phyloP scores from a whole-genome alignment of 2,113 vertebrate species.

The Spheniscus mendiculus region DNA sequence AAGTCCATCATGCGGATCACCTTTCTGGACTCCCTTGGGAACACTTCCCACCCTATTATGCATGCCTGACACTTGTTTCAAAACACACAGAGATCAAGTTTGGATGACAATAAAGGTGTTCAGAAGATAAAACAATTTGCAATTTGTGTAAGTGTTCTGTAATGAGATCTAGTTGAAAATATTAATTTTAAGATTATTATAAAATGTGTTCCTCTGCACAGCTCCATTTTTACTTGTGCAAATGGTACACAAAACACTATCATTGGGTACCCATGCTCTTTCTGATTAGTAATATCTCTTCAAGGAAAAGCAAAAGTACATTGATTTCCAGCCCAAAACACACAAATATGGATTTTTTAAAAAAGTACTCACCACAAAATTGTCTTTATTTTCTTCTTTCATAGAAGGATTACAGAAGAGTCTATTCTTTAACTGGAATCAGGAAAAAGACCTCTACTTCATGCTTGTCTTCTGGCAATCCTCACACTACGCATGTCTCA shows the following conservation, averaged over 20 bases:
- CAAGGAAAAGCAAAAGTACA: not conserved
- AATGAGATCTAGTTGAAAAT: not conserved
- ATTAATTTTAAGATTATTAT: not conserved
- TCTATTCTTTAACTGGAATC: not conserved
- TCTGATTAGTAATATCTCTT: not conserved
- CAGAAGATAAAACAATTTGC: not conserved
- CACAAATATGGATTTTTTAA: not conserved
- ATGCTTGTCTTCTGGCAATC: not conserved
- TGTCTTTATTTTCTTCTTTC: not conserved
- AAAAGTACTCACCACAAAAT: not conserved
- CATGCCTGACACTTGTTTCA: not conserved
- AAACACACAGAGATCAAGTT: not conserved
- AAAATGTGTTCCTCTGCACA: not conserved
- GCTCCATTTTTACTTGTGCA: not conserved
- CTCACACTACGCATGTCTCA: not conserved
- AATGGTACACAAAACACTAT: not conserved
- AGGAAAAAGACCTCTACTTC: not conserved
- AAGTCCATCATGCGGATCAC: not conserved
- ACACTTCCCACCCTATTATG: not conserved
- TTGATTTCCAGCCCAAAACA: not conserved
- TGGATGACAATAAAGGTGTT: not conserved
- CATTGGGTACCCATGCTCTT: not conserved
- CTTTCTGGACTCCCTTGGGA: not conserved
- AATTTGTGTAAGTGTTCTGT: not conserved
- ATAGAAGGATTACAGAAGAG: not conserved